Base-by-base conservation (phyloP, 2,797 vertebrate genomes). In the Scleropages formosus region DNA sequence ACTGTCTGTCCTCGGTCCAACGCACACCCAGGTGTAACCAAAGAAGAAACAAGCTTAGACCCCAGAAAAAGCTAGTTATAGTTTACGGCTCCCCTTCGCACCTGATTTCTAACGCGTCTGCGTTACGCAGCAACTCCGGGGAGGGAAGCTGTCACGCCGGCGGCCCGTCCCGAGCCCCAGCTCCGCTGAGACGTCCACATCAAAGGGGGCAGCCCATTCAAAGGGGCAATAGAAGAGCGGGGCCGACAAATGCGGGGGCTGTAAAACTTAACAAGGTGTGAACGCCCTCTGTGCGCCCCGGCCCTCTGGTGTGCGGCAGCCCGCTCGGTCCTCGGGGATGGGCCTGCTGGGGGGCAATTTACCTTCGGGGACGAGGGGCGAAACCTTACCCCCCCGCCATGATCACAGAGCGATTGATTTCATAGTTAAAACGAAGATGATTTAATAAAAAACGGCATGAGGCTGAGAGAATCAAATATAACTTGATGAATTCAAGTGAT, bases 251-350 rank as follows among this genome's bases (percentile, higher is more conserved):
- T 93, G 91, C 83, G 82, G 81, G 74, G 84, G 91, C 85, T 92
- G 89, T 93, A 92, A 93, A 93, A 90, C 87, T 91, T 90, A 91
- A 91, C 90, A 91, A 92, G 90, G 89, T 92, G 91, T 91, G 90
- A 93, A 91, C 84, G 90, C 82, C 90, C 91, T 89, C 85, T 82
- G 78, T 49, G 83, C 86, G 89, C 88, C 91, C 90, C 79, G 82
- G 44, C 73, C 81, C 83, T 84, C 75, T 82, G 80, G 80, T 60
- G 82, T 84, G 82, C 81, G 82, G 80, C 22, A 80, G 87, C 78
- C 83, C 84, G 84, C 76, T 77, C 77, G 60, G 47, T 76, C 77
- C 73, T 67, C 77, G 67, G 75, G 64, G 80, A 24, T 31, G 73
- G 79, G 79, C 72, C 67, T 39, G 31, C 6, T 2, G 31, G 31